These are phyloP conservation scores for Xylophagus ater DNA, from an alignment of 2,888 invertebrate genomes.

Conservation along the genomic window DNA sequence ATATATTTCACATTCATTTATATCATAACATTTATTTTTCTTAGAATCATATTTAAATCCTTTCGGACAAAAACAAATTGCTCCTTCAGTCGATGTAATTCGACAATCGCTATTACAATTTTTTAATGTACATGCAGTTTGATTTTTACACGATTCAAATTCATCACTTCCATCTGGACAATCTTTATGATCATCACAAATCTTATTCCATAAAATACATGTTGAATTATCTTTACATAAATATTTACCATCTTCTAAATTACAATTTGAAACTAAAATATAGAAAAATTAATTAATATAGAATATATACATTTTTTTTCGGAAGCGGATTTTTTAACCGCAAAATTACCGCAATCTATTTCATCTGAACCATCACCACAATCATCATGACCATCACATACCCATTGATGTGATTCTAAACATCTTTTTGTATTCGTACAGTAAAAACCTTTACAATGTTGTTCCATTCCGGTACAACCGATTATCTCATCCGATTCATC, in stretches of 20 bases:
- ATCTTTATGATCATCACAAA: constrained; percentile 46
- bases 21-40: constrained; percentile 38
- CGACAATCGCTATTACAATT: constrained; percentile 31
- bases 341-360: constrained; percentile 39
- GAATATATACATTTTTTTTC: not conserved
- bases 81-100: constrained; percentile 32
- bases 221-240: constrained; percentile 43
- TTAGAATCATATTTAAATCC: constrained; percentile 31
- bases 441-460: constrained; percentile 49
- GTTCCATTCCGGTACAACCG: constrained; percentile 34
- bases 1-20: constrained; percentile 51
- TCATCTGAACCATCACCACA: constrained; percentile 49
- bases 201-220: constrained; percentile 43
- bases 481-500: constrained; percentile 58
- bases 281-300: constrained; percentile 3
- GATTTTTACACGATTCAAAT: constrained; percentile 34
- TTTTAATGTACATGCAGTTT: constrained; percentile 24
- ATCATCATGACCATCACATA: constrained; percentile 47
- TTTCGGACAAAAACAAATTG: constrained; percentile 47
- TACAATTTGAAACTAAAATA: constrained; percentile 35
- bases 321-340: not conserved
- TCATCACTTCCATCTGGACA: constrained; percentile 57
- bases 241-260: constrained; percentile 40
- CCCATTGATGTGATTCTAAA: constrained; percentile 40
- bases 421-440: constrained; percentile 50